Evolutionary conservation across 2,888 invertebrate species (phyloP), one percentile per base, ranked within the genome.

Genomic region (Tipula vernalis): DNA sequence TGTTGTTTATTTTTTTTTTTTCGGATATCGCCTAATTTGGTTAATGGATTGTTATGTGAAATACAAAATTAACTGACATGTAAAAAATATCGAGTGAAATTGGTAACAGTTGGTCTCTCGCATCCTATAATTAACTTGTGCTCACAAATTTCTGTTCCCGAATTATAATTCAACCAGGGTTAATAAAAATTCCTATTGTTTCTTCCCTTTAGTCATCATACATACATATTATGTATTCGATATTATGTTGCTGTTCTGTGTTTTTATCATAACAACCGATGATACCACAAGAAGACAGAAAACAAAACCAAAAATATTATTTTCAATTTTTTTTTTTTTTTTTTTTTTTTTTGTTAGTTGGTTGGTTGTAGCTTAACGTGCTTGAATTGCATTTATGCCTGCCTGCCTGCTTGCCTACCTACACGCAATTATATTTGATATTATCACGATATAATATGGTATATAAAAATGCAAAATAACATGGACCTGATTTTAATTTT

Each of bases 401-500:
- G 51, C 83, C 36, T 83, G 83, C 83, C 5, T 83, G 36, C 84
- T 18, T 85, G 18, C 39, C 85, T 85, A 85, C 85, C 85, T 42
- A 85, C 85, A 85, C 85, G 85, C 42, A 85, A 85, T 85, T 85
- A 42, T 85, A 84, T 85, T 28, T 85, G 85, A 85, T 85, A 85
- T 85, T 85, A 85, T 85, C 85, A 85, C 42, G 42, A 84, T 41
- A 28, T 28, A 28, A 84, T 41, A n/a, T n/a, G n/a, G n/a, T n/a
- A 71, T 71, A 84, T 39, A 84, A 84, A 39, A 84, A 84, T 84
- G 84, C 84, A 84, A 84, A 84, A 39, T 84, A 39, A 84, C 84
- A 84, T 84, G 84, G 41, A 84, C 84, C 84, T 84, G 84, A 84
- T 84, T 84, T 84, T 39, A 28, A 28, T 71, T 41, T 36, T 84